phyloP scores from a whole-genome alignment of 1,140 invertebrate species.

The Sitobion miscanthi region DNA sequence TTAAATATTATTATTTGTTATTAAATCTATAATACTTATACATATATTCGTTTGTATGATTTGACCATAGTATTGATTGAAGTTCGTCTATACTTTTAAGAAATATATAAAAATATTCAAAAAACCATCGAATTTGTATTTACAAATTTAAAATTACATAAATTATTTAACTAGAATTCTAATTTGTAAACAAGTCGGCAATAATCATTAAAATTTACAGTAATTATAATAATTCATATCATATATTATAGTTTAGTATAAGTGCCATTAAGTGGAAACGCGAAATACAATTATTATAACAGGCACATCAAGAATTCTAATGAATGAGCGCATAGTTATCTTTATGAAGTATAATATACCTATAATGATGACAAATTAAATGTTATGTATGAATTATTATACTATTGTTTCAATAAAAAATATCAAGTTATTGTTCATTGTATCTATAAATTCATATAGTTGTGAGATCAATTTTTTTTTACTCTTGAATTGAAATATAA shows the following conservation, averaged over 20 bases:
- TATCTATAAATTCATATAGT: background rate
- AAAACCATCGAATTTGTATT: background rate
- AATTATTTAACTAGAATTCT: background rate
- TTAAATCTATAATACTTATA: background rate
- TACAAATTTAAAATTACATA: background rate
- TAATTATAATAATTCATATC: background rate
- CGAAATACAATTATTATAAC: background rate
- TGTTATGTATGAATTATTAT: background rate
- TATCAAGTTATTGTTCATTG: background rate
- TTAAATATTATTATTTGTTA: background rate
- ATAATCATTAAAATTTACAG: background rate
- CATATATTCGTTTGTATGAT: background rate
- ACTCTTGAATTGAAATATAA: background rate
- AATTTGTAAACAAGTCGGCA: background rate
- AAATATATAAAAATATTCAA: background rate
- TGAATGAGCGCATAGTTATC: background rate
- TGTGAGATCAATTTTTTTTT: background rate
- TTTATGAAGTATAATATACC: background rate
- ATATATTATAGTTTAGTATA: background rate
- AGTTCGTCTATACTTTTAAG: background rate
- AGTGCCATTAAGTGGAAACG: background rate
- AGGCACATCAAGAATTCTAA: background rate
- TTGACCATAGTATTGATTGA: background rate
- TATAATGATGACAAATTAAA: background rate
- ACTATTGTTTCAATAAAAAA: background rate